Evolutionary conservation across 2,888 invertebrate genomes (phyloP), one percentile per base, ranked within the genome.

Genomic region (Eledona agricola): DNA sequence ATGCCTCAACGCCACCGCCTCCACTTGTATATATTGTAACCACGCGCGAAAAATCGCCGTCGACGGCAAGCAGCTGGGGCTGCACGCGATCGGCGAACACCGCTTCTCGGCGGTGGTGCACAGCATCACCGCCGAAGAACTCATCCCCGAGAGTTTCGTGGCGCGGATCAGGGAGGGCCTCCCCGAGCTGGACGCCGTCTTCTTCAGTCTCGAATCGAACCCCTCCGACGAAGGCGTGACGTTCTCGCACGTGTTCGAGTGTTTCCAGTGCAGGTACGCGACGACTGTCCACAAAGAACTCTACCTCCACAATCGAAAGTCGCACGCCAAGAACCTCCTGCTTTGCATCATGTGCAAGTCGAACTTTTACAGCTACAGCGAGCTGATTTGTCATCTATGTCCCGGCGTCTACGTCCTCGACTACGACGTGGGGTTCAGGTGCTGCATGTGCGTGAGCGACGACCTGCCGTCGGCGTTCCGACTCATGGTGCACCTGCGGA

Each of bases 271-370:
- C 77, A 84, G 88, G 63, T 90, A 86, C 73, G 83, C 85, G 65
- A 89, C 90, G 51, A 77, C 83, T 38, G 80, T 89, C 49, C 91
- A 91, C 72, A 92, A 92, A 77, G 92, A 93, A 76, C 81, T 93
- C 51, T 92, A 89, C 77, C 79, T 90, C 68, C 93, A 93, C 75
- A 92, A 92, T 73, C 82, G 91, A 45, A 90, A 92, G 78, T 85
- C 90, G 83, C 93, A 93, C 78, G 86, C 90, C 62, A 91, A 90
- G 76, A 85, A 89, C 28, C 86, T 90, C 54, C 80, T 91, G 50
- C 77, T 90, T 57, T 93, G 93, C 77, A 85, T 89, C 60, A 92
- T 93, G 92, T 93, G 93, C 76, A 90, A 90, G 77, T 83, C 87
- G 17, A 90, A 88, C 70, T 93, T 92, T 79, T 90, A 87, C 77